phyloP scores from a whole-genome alignment of 2,888 invertebrate species.

The Gastracanthus pulcherrimus region DNA sequence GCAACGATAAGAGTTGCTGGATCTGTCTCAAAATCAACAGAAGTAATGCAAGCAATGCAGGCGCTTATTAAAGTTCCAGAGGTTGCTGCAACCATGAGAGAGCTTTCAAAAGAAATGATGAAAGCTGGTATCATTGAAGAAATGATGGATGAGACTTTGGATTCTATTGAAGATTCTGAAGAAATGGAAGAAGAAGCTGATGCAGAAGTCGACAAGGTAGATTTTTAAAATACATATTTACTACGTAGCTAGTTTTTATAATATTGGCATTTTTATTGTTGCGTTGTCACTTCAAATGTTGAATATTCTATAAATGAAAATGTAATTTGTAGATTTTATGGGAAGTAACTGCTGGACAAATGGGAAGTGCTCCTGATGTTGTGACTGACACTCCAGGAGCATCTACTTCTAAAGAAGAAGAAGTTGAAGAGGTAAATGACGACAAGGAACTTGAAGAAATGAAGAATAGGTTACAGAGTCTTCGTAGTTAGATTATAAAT shows the following conservation, averaged over 20 bases:
- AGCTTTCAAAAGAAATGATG: conserved; percentile 99
- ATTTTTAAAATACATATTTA: background rate
- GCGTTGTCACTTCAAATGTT: too few relatives aligned
- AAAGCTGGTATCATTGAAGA: conserved; percentile 99
- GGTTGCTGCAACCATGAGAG: conserved; percentile 97
- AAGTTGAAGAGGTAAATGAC: conserved; percentile 82
- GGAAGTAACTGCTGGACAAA: conserved; percentile 93
- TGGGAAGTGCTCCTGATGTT: conserved; percentile 93
- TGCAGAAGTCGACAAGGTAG: conserved; percentile 93
- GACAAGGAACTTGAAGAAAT: conserved; percentile 94
- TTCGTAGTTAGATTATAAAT: conserved; percentile 84
- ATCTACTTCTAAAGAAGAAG: conserved; percentile 82
- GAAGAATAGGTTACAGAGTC: conserved; percentile 92
- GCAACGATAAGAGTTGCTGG: conserved; percentile 97
- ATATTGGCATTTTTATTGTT: background rate
- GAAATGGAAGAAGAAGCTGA: conserved; percentile 98
- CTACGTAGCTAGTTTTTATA: too few relatives aligned
- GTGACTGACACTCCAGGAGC: conserved; percentile 83
- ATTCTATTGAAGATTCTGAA: conserved; percentile 93
- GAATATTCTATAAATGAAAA: background rate
- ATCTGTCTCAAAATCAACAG: conserved; percentile 95
- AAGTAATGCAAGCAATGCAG: conserved; percentile 99
- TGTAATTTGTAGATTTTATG: conserved; percentile 83
- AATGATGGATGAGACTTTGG: conserved; percentile 99
- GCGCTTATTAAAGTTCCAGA: conserved; percentile 93